Conservation (phyloP, 2,113 vertebrate species). For the Oncorhynchus clarkii region DNA sequence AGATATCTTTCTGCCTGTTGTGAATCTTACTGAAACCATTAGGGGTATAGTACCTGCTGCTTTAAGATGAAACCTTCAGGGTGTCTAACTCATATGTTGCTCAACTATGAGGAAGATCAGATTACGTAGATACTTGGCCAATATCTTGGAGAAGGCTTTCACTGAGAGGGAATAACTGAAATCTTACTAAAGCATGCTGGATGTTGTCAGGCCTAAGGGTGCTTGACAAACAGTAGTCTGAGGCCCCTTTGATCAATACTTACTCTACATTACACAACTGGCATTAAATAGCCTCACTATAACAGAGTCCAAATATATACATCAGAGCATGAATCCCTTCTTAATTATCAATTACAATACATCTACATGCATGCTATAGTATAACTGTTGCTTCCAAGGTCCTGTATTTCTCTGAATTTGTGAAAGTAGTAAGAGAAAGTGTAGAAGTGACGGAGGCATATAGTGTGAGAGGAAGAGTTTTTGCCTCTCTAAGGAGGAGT, state of each 20-base stretch:
- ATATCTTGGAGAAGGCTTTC: background rate
- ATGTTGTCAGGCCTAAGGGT: background rate
- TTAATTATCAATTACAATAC: background rate
- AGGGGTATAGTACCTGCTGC: too few relatives aligned
- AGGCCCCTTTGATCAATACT: constrained; percentile 56
- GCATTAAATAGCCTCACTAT: constrained; percentile 48
- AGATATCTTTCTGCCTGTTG: too few relatives aligned
- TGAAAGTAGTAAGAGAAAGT: background rate
- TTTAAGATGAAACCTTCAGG: too few relatives aligned
- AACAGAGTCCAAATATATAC: background rate
- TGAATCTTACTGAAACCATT: too few relatives aligned
- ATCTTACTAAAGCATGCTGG: background rate
- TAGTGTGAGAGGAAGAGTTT: constrained; percentile 4
- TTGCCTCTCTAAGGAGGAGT: constrained; percentile 37
- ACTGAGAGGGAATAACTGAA: background rate
- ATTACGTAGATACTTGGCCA: too few relatives aligned
- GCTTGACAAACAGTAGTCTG: background rate
- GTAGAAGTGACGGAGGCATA: background rate
- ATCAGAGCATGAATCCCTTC: background rate
- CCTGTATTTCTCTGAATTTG: background rate
- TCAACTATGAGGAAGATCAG: too few relatives aligned
- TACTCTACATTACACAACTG: constrained; percentile 56
- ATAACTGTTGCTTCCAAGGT: too few relatives aligned
- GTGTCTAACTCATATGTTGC: too few relatives aligned
- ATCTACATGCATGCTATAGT: background rate